Conservation (phyloP, 2,888 invertebrate species). For the Lepas anatifera region DNA sequence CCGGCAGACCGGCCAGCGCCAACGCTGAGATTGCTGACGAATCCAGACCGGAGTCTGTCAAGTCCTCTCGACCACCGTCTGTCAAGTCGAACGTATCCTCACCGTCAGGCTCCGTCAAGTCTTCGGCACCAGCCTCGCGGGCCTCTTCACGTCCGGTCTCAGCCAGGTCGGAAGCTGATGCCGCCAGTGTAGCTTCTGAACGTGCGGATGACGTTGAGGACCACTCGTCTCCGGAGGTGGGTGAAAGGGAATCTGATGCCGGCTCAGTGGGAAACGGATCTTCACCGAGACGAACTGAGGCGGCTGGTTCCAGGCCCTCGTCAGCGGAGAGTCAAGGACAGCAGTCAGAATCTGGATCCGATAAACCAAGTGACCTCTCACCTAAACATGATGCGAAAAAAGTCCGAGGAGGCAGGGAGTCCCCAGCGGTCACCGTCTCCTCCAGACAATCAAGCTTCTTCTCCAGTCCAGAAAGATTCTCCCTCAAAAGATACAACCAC, state of each 20-base stretch:
- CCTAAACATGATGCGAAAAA: no score
- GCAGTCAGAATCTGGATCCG: no score
- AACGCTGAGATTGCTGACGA: neutral
- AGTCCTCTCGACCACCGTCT: neutral
- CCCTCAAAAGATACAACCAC: no score
- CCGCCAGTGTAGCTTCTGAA: neutral
- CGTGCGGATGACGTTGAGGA: neutral
- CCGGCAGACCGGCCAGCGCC: neutral
- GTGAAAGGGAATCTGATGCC: neutral
- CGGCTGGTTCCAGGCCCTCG: neutral
- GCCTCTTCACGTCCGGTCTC: neutral
- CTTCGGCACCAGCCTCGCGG: neutral
- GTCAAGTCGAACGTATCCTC: neutral
- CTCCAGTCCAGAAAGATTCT: no score
- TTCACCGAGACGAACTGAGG: neutral
- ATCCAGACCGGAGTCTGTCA: neutral
- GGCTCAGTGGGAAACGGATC: neutral
- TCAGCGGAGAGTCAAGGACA: neutral
- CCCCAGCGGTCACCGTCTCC: no score
- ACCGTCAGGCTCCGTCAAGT: neutral
- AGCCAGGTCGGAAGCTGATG: neutral
- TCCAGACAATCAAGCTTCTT: no score
- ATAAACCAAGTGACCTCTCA: no score
- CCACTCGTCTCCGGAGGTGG: constrained; percentile 1
- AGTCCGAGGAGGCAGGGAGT: no score